Evolutionary conservation across 2,888 invertebrate species (phyloP).

Genomic region (Mesoligia furuncula): DNA sequence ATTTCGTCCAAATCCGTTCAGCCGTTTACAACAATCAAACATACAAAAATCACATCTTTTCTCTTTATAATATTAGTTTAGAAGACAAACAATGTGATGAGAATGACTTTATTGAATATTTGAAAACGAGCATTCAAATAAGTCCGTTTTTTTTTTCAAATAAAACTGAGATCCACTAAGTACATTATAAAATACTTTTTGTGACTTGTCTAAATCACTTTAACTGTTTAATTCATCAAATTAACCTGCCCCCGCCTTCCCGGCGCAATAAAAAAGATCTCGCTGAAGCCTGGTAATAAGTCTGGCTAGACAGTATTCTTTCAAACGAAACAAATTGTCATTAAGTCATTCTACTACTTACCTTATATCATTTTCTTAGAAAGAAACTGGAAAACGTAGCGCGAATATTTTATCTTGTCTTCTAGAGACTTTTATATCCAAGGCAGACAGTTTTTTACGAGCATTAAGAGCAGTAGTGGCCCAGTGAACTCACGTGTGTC

Average conservation of each 20-base stretch:
- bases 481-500: no score
- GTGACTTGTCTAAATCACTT: background rate
- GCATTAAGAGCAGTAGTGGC: background rate
- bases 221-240: conserved; percentile 16
- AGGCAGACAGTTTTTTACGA: conserved; percentile 9
- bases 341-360: conserved; percentile 30
- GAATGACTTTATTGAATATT: no score
- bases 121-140: background rate
- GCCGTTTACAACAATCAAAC: no score
- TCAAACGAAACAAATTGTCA: conserved; percentile 45
- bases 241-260: background rate
- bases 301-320: conserved; percentile 18
- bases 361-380: conserved; percentile 16
- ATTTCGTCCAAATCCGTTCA: no score
- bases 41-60: no score
- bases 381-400: conserved; percentile 7
- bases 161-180: background rate
- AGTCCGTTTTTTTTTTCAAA: background rate
- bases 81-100: background rate
- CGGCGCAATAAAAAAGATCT: conserved; percentile 22
- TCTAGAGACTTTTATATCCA: conserved; percentile 13
- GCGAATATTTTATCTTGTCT: conserved; percentile 25
- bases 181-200: background rate
- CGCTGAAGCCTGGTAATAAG: conserved; percentile 8
- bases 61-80: no score